phyloP scores from a whole-genome alignment of 2,113 vertebrate species.

The Sturnus vulgaris region DNA sequence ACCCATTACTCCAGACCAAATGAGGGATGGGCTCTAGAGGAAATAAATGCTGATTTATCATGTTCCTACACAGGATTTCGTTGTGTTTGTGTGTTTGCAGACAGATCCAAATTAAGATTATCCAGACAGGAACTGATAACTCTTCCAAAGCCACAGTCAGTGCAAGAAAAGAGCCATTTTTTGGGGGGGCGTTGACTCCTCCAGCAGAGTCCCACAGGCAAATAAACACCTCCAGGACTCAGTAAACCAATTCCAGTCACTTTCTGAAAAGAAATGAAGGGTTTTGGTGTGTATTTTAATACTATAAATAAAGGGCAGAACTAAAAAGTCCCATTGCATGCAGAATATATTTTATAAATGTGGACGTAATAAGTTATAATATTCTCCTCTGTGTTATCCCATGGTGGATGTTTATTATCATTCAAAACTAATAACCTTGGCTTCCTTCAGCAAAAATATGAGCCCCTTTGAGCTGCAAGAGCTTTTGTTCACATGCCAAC shows the following conservation, averaged over 20 bases:
- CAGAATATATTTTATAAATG: not conserved
- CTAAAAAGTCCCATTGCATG: not conserved
- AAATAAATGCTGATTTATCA: not conserved
- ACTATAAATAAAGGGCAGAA: not conserved
- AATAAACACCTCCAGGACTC: not conserved
- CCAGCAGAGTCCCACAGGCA: not conserved
- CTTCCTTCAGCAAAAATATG: not conserved
- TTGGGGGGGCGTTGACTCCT: not conserved
- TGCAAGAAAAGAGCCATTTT: not conserved
- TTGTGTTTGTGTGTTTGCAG: not conserved
- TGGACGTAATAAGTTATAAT: not conserved
- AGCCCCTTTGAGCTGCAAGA: not conserved
- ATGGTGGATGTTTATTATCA: not conserved
- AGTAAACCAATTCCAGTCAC: not conserved
- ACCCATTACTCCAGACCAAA: not conserved
- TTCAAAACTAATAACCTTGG: not conserved
- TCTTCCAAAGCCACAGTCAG: not conserved
- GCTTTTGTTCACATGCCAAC: not conserved
- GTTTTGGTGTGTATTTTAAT: not conserved
- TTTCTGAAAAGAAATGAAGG: not conserved
- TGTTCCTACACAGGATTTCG: not conserved
- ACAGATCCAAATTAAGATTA: not conserved
- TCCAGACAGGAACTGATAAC: not conserved
- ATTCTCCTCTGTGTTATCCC: not conserved
- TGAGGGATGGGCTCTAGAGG: not conserved